phyloP scores from a whole-genome alignment of 2,113 vertebrate species.

The Globicephala melas region DNA sequence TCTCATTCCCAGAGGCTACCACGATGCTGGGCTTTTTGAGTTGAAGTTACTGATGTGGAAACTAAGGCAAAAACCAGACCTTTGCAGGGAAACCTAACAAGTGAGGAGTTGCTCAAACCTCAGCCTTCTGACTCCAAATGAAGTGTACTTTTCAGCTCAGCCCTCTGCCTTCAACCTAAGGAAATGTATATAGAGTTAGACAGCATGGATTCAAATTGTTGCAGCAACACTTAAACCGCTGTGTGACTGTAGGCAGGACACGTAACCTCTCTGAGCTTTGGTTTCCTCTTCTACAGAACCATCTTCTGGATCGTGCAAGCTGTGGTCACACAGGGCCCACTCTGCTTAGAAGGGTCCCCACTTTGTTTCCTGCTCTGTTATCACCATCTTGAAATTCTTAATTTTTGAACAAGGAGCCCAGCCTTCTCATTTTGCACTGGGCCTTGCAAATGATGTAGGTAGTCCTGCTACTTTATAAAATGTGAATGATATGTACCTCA shows the following conservation, averaged over 20 bases:
- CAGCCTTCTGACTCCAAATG: neutral
- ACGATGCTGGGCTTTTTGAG: neutral
- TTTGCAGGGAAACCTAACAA: neutral
- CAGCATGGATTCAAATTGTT: neutral
- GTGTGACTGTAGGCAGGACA: neutral
- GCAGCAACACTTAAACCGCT: accelerated
- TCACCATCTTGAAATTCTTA: neutral
- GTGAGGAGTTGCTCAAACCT: neutral
- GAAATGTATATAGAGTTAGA: neutral
- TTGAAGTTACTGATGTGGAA: neutral
- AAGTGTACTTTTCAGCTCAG: accelerated
- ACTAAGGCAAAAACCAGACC: neutral
- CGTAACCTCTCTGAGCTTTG: neutral
- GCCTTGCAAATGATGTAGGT: neutral
- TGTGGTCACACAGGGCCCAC: neutral
- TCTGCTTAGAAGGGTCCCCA: accelerated
- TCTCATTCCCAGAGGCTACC: neutral
- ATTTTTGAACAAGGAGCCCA: neutral
- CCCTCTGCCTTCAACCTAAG: neutral
- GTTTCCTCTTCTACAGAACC: neutral
- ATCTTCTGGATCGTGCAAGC: accelerated
- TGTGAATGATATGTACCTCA: neutral
- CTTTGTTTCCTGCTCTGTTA: neutral
- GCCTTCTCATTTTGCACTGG: neutral
- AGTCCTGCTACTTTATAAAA: neutral